Percentiles rank a stretch among this genome's conserved stretches.
Conservation (phyloP, 2,113 vertebrate genomes). For the Muscicapa adusta region DNA sequence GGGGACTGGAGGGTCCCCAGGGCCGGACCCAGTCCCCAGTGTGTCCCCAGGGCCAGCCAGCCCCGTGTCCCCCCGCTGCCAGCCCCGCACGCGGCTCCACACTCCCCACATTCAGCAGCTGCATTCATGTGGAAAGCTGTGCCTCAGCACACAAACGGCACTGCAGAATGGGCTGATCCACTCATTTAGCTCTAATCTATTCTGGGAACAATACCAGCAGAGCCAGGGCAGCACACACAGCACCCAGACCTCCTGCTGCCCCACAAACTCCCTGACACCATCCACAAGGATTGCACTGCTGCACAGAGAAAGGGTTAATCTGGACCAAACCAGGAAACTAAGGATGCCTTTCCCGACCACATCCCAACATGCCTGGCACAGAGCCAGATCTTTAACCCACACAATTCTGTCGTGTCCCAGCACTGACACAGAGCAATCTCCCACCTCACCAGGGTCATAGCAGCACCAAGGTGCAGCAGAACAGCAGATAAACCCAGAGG, state of each 20-base stretch:
- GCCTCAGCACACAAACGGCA: neutral
- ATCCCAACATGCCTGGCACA: neutral
- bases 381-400: neutral
- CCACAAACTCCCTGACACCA: accelerated
- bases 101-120: neutral
- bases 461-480: neutral
- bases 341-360: neutral
- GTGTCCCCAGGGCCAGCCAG: no score
- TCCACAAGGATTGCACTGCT: accelerated
- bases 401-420: accelerated
- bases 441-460: neutral
- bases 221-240: neutral
- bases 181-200: neutral
- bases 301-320: accelerated
- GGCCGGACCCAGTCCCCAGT: accelerated
- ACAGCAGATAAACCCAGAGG: accelerated
- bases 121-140: neutral
- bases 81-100: neutral
- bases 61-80: no score
- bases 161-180: neutral
- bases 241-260: neutral
- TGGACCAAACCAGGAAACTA: neutral
- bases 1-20: accelerated
- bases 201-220: neutral
- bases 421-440: accelerated